phyloP scores from a whole-genome alignment of 2,113 vertebrate species.

The Baryphthengus martii region DNA sequence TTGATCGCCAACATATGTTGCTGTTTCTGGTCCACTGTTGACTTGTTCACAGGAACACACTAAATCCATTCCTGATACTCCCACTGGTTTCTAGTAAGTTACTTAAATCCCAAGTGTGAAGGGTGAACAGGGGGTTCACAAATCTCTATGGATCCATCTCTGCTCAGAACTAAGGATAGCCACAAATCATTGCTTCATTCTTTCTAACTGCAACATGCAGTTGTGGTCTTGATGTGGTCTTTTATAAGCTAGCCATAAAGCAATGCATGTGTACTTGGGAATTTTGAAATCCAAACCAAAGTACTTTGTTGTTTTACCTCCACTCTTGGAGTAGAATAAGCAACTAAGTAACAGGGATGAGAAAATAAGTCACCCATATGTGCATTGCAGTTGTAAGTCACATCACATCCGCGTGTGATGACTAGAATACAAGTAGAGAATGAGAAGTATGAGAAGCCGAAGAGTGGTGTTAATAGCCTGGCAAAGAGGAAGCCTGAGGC shows the following conservation, averaged over 20 bases:
- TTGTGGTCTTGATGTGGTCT: background rate
- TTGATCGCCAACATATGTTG: fast-evolving
- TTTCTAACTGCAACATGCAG: background rate
- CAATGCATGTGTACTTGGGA: background rate
- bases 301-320: background rate
- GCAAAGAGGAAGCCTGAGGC: background rate
- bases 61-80: background rate
- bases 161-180: background rate
- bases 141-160: background rate
- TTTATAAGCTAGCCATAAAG: background rate
- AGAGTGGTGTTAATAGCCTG: background rate
- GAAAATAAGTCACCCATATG: background rate
- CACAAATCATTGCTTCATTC: background rate
- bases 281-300: background rate
- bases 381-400: background rate
- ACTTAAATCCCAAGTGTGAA: background rate
- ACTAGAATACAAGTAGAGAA: background rate
- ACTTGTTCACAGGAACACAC: background rate
- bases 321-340: background rate
- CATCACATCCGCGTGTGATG: background rate
- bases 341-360: background rate
- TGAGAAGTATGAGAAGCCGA: background rate
- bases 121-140: background rate
- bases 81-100: background rate
- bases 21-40: background rate